Percentiles rank a stretch among this genome's conserved stretches.
phyloP scores from a whole-genome alignment of 2,113 vertebrate genomes.

The Cranoglanis bouderius region DNA sequence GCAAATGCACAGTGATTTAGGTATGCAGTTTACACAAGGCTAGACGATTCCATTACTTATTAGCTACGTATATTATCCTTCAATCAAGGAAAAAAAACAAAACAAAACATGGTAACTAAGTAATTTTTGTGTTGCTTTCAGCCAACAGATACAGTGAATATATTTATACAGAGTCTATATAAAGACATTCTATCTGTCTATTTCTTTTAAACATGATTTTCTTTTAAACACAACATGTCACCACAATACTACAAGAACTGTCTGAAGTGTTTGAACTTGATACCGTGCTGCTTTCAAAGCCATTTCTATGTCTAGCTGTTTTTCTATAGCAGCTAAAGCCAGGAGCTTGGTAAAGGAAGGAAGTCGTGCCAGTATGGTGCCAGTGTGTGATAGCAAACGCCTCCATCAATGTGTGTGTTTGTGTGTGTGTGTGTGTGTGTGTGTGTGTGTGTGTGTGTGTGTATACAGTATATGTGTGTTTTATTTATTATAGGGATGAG shows the following conservation, averaged over 20 bases:
- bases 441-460: neutral
- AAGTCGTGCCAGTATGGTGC: neutral
- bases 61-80: neutral
- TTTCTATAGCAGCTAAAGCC: neutral
- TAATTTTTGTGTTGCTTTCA: constrained; percentile 7
- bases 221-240: constrained; percentile 7
- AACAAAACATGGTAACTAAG: neutral
- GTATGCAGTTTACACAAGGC: neutral
- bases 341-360: neutral
- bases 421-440: neutral
- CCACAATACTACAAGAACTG: neutral
- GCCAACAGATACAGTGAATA: neutral
- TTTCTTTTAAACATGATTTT: constrained; percentile 5
- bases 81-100: neutral
- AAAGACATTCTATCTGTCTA: neutral
- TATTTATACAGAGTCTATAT: neutral
- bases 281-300: neutral
- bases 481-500: neutral
- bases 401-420: neutral
- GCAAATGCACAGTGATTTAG: neutral
- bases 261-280: constrained; percentile 11
- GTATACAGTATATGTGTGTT: neutral
- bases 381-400: neutral
- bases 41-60: neutral
- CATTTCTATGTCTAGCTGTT: neutral